Conservation (phyloP, 23 tunicate genomes). For the Ascidia mentula region DNA sequence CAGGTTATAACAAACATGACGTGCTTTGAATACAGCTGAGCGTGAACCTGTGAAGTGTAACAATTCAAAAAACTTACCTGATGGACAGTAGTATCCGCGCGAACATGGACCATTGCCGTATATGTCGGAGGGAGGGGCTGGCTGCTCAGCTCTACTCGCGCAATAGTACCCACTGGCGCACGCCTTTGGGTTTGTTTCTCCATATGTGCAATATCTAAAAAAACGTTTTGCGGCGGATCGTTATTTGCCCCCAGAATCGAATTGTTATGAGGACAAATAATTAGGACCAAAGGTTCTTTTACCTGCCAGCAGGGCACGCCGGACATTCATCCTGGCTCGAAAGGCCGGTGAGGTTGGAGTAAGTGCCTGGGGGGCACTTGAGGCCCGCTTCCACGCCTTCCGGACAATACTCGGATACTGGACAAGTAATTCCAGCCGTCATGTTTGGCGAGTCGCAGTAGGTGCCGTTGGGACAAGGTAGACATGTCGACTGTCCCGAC, state of each 20-base stretch:
- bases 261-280: neutral
- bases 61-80: slow-evolving; percentile 37
- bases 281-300: neutral
- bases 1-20: neutral
- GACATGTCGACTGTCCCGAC: slow-evolving; percentile 38
- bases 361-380: slow-evolving; percentile 64
- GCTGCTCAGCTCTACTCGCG: neutral
- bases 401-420: slow-evolving; percentile 67
- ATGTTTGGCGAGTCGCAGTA: slow-evolving; percentile 54
- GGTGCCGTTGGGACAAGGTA: slow-evolving; percentile 53
- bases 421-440: slow-evolving; percentile 49
- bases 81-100: slow-evolving; percentile 76
- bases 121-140: slow-evolving; percentile 8
- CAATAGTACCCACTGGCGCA: slow-evolving; percentile 82
- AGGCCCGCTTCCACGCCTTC: neutral
- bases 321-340: slow-evolving; percentile 27
- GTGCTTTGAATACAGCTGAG: no score
- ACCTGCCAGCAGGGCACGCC: slow-evolving; percentile 89
- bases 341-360: slow-evolving; percentile 43
- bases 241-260: no score
- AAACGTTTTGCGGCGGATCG: no score
- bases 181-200: slow-evolving; percentile 47
- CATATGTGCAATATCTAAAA: slow-evolving; percentile 29
- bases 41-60: no score
- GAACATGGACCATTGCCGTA: slow-evolving; percentile 74